Conservation (phyloP, 2,113 vertebrate genomes). For the Hyla sarda region DNA sequence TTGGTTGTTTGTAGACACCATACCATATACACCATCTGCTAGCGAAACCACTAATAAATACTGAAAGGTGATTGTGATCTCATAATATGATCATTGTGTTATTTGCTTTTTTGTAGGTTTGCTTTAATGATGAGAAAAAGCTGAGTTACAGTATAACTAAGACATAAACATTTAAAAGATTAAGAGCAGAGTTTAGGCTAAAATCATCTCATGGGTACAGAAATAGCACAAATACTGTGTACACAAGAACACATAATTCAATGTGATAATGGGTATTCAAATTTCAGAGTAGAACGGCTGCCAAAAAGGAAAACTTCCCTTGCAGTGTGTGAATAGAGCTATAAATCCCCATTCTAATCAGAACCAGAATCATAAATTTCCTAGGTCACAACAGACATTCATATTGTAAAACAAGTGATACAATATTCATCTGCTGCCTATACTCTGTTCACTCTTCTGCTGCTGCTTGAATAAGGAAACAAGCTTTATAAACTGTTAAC, state of each 20-base stretch:
- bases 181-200: background rate
- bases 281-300: conserved; percentile 3
- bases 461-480: no score
- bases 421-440: conserved; percentile 19
- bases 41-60: background rate
- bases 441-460: background rate
- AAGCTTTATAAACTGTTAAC: no score
- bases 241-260: conserved; percentile 1
- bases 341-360: conserved; percentile 28
- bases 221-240: conserved; percentile 10
- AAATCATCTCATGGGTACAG: background rate
- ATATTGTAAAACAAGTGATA: conserved; percentile 14
- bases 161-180: background rate
- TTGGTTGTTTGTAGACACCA: background rate
- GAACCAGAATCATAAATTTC: conserved; percentile 11
- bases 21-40: background rate
- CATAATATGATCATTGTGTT: background rate
- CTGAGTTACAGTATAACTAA: background rate
- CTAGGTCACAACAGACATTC: background rate
- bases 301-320: conserved; percentile 28
- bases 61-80: background rate
- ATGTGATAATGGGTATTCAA: conserved; percentile 24
- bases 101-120: background rate
- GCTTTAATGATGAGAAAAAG: background rate
- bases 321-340: conserved; percentile 4